Evolutionary conservation across 2,113 vertebrate genomes (phyloP).

Genomic region (Gopherus flavomarginatus): DNA sequence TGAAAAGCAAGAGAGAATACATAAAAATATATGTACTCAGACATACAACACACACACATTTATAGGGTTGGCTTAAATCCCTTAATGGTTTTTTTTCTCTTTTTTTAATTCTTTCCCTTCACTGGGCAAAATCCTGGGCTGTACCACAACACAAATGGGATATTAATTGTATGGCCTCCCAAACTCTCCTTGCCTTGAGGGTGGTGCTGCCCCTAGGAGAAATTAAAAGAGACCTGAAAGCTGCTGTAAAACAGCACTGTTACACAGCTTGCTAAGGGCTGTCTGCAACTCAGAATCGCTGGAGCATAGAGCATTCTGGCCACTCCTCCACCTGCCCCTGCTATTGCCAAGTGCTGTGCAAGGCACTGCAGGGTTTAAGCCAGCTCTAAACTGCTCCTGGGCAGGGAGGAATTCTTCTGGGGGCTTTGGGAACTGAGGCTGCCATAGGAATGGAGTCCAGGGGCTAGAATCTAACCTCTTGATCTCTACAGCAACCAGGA

Average conservation of each 20-base stretch:
- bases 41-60: neutral
- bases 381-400: neutral
- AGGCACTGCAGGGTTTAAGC: neutral
- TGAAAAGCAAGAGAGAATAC: neutral
- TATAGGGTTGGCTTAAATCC: neutral
- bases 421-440: neutral
- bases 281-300: neutral
- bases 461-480: neutral
- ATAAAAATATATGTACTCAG: neutral
- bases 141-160: neutral
- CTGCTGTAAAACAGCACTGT: neutral
- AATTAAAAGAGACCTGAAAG: neutral
- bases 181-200: neutral
- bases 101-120: neutral
- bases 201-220: neutral
- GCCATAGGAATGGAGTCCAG: too few species aligned
- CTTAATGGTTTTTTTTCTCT: neutral
- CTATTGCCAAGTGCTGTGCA: fast-evolving
- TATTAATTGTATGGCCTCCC: neutral
- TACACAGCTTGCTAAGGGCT: neutral
- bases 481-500: neutral
- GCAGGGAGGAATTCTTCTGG: neutral
- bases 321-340: fast-evolving
- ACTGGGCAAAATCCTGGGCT: neutral
- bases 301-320: neutral